These are phyloP conservation scores for Champsocephalus gunnari DNA, from an alignment of 2,797 vertebrate genomes.

Conservation along the genomic window DNA sequence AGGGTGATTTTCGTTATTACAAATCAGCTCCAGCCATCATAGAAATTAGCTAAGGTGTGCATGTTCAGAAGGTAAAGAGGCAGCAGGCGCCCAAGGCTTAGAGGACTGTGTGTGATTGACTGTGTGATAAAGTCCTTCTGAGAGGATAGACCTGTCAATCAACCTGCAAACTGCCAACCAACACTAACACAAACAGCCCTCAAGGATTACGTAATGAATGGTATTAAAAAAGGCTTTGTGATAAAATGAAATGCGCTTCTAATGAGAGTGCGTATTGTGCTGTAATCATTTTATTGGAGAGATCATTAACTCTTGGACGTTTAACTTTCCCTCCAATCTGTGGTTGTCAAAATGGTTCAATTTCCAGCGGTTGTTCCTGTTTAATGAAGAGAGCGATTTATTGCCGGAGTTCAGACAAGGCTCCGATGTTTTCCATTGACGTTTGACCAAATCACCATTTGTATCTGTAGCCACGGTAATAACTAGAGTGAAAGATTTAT, in stretches of 20 bases:
- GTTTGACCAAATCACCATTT: conserved; percentile 30
- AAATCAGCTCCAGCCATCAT: conserved; percentile 55
- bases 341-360: conserved; percentile 53
- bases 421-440: conserved; percentile 62
- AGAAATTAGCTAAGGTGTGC: conserved; percentile 65
- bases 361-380: conserved; percentile 48
- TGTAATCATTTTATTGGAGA: conserved; percentile 56
- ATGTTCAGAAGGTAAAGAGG: conserved; percentile 60
- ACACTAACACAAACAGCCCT: conserved; percentile 27
- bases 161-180: conserved; percentile 33
- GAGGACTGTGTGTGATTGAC: conserved; percentile 54
- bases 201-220: conserved; percentile 18
- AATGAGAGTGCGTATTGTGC: conserved; percentile 39
- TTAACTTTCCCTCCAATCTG: conserved; percentile 54
- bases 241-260: conserved; percentile 63
- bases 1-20: conserved; percentile 31
- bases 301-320: conserved; percentile 56
- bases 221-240: conserved; percentile 49
- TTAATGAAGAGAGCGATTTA: conserved; percentile 27
- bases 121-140: conserved; percentile 57
- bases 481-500: conserved; percentile 13
- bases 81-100: conserved; percentile 57
- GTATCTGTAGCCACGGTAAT: conserved; percentile 21
- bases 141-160: conserved; percentile 63
- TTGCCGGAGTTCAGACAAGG: conserved; percentile 31